Evolutionary conservation across 2,888 invertebrate species (phyloP), one percentile per base, ranked within the genome.

Genomic region (Lycaena phlaeas): DNA sequence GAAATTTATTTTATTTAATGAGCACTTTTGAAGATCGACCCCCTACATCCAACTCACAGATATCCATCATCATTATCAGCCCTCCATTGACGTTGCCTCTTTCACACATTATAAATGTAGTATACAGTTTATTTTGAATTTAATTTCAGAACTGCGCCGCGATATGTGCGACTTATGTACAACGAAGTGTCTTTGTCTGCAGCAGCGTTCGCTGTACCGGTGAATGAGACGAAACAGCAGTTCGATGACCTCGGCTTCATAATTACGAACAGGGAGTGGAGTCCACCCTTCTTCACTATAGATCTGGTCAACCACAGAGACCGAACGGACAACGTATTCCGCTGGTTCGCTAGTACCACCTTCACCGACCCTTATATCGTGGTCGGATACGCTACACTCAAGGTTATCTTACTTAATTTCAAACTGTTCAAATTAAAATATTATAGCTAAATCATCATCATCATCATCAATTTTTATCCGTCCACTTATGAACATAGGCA

Each of bases 241-340:
- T 73, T 54, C 40, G 76, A 78, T 27, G 77, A 78, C 38, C 57
- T 77, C 1, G 78, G 71, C 0, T 57, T 78, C 12, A 59, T 79
- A 14, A 56, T 78, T 0, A 61, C 67, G 0, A 49, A 36, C 1
- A 43, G 46, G 3, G 45, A 41, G 0, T 40, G 29, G 4, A 30
- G 41, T 0, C 50, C 43, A 0, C 11, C 10, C 0, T 77, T 73
- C 71, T 3, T 27, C 0, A 44, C 42, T 0, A 45, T 71, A 4
- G 14, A 53, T 4, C 17, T 61, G 0, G 57, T 56, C 14, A 44
- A 51, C 0, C 22, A 34, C 0, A n/a, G n/a, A n/a, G n/a, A n/a
- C n/a, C n/a, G n/a, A n/a, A n/a, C n/a, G n/a, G 75, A 73, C 11
- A 40, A 50, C 0, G 11, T 18, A 0, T 76, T 65, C 41, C 10